phyloP scores from a whole-genome alignment of 2,888 invertebrate genomes.

The Synergus itoensis region DNA sequence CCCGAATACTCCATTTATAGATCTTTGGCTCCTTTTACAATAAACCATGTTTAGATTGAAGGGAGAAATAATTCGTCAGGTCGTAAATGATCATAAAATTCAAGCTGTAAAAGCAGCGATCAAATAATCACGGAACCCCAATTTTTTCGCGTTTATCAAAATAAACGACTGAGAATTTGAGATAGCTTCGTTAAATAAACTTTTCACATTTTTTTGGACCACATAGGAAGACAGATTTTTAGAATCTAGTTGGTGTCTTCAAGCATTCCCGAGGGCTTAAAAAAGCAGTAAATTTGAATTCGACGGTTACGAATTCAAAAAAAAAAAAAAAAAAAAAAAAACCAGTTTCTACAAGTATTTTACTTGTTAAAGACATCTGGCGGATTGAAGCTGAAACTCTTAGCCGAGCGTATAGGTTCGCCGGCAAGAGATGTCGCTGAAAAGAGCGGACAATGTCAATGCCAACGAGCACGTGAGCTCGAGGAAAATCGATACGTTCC shows the following conservation, averaged over 20 bases:
- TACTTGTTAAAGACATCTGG: constrained; percentile 64
- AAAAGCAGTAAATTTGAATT: background rate
- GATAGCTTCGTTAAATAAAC: background rate
- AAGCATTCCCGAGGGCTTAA: background rate
- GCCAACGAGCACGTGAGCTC: constrained; percentile 76
- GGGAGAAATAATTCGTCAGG: background rate
- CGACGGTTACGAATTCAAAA: background rate
- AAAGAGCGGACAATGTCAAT: constrained; percentile 75
- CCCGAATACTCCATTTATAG: background rate
- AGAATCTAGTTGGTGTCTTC: background rate
- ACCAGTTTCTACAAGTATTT: background rate
- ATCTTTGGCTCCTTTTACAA: background rate
- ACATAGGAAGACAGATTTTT: background rate
- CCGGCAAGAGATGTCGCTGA: constrained; percentile 67
- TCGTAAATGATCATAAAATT: background rate
- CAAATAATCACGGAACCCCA: background rate
- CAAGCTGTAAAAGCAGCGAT: background rate
- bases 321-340: background rate
- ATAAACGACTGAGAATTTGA: background rate
- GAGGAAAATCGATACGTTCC: constrained; percentile 75
- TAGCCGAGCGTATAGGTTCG: constrained; percentile 61
- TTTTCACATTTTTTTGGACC: background rate
- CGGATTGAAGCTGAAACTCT: constrained; percentile 59
- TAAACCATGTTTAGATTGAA: background rate
- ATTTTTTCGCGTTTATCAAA: background rate